Base-by-base conservation (phyloP, 2,113 vertebrate species). In the Arvicanthis niloticus region DNA sequence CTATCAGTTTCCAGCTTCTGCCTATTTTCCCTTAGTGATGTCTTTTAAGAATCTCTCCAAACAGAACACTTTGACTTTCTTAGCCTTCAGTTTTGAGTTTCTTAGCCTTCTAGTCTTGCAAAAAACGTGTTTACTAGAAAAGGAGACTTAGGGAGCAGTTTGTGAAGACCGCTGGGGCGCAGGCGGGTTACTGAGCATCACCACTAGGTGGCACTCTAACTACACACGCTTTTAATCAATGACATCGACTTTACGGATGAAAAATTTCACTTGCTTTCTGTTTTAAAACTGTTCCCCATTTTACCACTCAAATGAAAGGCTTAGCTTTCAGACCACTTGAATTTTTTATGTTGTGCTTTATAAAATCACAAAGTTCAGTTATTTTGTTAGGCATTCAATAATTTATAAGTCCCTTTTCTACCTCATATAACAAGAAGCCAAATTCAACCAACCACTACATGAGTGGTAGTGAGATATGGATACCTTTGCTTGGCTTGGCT, bases 151-250 rank as follows among this genome's bases (percentile, higher is more conserved):
- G 2, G 56, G 37, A 40, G 75, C 34, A 26, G 31, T 12, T 53
- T 80, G 62, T 19, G 34, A 77, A 67, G 95, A 60, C 16, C 48
- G 3, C 16, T 9, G 68, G 78, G 56, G 85, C 4, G 17, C 5
- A 24, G 6, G 19, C 88, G n/a, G 37, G 58, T 45, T 67, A 84
- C 34, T 51, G 68, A 31, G 51, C 5, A 12, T 90, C 5, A 48
- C 97, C 98, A 97, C 98, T 98, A 99, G 98, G 95, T 98, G 98
- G 96, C 97, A 89, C n/a, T 97, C 94, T 85, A 97, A 93, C 76
- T 97, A 95, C 85, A 34, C 19, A 94, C 48, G 53, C 96, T 93
- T 88, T 73, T 88, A 92, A 15, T 31, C n/a, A 77, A 53, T 89
- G 68, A 1, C 68, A 72, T 58, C 19, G 89, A 80, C 68, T 82